These are phyloP conservation scores for Pseudopleuronectes americanus DNA, from an alignment of 2,797 vertebrate species.

Conservation along the genomic window DNA sequence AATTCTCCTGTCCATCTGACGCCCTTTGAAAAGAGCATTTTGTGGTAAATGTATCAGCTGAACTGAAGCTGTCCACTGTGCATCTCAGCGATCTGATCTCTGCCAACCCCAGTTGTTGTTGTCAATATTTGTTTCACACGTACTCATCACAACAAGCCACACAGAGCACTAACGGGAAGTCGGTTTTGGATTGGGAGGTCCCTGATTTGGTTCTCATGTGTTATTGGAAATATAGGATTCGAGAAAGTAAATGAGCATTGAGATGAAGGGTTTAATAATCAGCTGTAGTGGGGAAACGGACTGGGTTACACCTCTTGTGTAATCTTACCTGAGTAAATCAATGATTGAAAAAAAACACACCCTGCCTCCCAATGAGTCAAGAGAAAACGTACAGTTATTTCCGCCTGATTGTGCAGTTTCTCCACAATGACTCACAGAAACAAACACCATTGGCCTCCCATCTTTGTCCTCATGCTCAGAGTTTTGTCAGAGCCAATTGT, in stretches of 20 bases:
- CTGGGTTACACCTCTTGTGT: neutral
- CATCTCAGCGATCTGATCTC: no score
- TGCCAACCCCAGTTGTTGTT: no score
- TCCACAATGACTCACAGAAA: slow-evolving; percentile 86
- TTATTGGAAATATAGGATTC: slow-evolving; percentile 29
- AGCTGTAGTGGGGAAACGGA: slow-evolving; percentile 18
- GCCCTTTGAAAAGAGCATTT: no score
- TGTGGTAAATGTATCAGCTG: no score
- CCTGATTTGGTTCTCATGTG: slow-evolving; percentile 7
- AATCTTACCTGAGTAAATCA: no score
- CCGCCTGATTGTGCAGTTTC: slow-evolving; percentile 67
- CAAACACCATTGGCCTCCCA: slow-evolving; percentile 75
- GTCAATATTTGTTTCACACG: no score
- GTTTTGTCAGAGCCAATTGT: slow-evolving; percentile 69
- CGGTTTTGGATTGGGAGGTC: slow-evolving; percentile 3
- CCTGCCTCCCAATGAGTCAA: slow-evolving; percentile 28
- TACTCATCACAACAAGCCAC: neutral
- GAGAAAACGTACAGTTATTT: slow-evolving; percentile 42
- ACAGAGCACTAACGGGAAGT: neutral
- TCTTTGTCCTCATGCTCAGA: slow-evolving; percentile 53
- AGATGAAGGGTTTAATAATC: neutral
- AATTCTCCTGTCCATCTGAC: no score
- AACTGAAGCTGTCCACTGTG: no score
- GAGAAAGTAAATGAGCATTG: slow-evolving; percentile 15
- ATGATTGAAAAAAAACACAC: neutral